These are phyloP conservation scores for Stenoptilia bipunctidactyla DNA, from an alignment of 2,888 invertebrate species.

Conservation along the genomic window DNA sequence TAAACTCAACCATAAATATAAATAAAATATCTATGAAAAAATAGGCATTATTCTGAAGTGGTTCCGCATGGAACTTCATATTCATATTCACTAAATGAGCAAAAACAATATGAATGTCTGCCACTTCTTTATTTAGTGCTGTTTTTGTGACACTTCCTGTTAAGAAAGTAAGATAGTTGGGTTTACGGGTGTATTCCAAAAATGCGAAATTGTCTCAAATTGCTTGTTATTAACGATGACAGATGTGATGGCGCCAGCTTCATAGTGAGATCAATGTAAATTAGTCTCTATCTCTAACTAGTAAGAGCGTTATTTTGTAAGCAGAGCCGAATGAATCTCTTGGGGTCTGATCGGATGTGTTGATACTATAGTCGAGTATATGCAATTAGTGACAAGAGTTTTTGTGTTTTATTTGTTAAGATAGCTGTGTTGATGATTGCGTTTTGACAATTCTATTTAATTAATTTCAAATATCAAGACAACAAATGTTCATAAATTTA, in stretches of 20 bases:
- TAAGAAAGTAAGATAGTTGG: slow-evolving; percentile 53
- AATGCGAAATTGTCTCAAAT: slow-evolving; percentile 68
- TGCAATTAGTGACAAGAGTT: slow-evolving; percentile 55
- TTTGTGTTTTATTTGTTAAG: slow-evolving; percentile 15
- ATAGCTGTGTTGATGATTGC: slow-evolving; percentile 10
- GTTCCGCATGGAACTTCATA: too few relatives aligned
- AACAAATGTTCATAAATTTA: too few relatives aligned
- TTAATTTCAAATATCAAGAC: too few relatives aligned
- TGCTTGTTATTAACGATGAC: slow-evolving; percentile 70
- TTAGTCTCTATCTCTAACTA: background rate
- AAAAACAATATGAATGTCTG: slow-evolving; percentile 49
- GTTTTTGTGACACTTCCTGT: slow-evolving; percentile 64
- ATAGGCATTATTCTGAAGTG: too few relatives aligned
- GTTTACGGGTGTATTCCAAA: slow-evolving; percentile 55
- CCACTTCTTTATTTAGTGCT: slow-evolving; percentile 58
- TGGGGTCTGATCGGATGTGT: slow-evolving; percentile 49
- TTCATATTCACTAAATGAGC: slow-evolving; percentile 11
- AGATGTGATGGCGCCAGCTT: slow-evolving; percentile 64
- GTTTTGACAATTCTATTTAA: slow-evolving; percentile 9
- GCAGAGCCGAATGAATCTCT: slow-evolving; percentile 14
- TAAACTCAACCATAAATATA: too few relatives aligned
- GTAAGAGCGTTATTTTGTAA: background rate
- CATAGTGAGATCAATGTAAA: slow-evolving; percentile 8
- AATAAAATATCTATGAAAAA: too few relatives aligned
- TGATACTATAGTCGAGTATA: slow-evolving; percentile 58